Base-by-base conservation (phyloP, 37 sponge, comb jelly and placozoan species). In the Axinella damicornis region DNA sequence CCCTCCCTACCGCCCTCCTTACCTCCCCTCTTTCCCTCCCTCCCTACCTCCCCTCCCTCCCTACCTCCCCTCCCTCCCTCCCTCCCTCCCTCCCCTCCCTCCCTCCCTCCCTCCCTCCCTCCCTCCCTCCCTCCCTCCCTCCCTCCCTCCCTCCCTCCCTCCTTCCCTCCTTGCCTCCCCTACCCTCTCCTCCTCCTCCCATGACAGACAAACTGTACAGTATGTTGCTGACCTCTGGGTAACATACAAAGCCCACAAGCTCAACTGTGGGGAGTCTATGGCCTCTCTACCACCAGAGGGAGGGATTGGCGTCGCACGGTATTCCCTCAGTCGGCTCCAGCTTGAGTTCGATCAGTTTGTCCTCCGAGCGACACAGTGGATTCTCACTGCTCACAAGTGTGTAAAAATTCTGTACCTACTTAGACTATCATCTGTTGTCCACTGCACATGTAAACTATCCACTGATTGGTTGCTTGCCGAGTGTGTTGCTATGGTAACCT, bases 211-310 rank as follows among this genome's bases (percentile, higher is more conserved):
- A 38, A 80, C 88, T 14, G 96, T 97, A 24, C 91, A 90, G 25
- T 92, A 64, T 82, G 89, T 97, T 1, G 98, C 96, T 27, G 98
- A 97, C 85, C 91, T 88, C 53, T 97, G 98, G 98, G 25, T 82
- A 41, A 37, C 67, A 72, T 96, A 92, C 81, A 78, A 75, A 73
- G 31, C 69, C 5, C 35, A 84, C 53, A 57, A 76, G 1, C 64
- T 79, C 31, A 34, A 31, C 33, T 25, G 27, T 33, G 84, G 86
- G 20, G 91, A 83, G 75, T 22, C 66, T 17, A n/a, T 67, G 68
- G 31, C 82, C 27, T 25, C 31, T 46, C 38, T 85, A 4, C 85
- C 86, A 24, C 65, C n/a, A n/a, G n/a, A 53, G 53, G 85, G 70
- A 34, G 35, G 15, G 36, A 20, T 53, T 0, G 61, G 18, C 24